A percentile compares a stretch with the other conserved stretches of the same genome.
Conservation (phyloP, 2,797 vertebrate genomes). For the Lepidocolaptes lacrymiger region DNA sequence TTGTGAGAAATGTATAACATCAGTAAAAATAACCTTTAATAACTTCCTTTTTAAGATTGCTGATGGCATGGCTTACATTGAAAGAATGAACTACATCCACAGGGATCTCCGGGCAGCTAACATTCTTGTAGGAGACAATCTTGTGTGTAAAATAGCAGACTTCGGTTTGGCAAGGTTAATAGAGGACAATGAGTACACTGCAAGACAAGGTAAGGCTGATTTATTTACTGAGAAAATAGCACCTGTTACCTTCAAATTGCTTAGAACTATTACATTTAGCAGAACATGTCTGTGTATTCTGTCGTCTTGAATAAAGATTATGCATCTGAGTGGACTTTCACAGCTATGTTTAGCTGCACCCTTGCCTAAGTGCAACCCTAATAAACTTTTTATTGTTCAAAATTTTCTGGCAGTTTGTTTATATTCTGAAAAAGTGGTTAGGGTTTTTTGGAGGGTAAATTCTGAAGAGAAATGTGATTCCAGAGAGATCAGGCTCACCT, state of each 20-base stretch:
- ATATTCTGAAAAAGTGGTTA: not conserved
- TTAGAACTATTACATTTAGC: not conserved
- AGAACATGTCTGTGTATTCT: not conserved
- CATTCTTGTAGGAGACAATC: constrained; percentile 94
- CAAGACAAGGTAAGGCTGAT: constrained; percentile 87
- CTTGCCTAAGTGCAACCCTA: not conserved
- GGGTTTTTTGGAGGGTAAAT: not conserved
- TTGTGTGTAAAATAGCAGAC: constrained; percentile 96
- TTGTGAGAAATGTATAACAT: not conserved
- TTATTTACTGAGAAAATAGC: not conserved
- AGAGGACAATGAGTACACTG: constrained; percentile 97
- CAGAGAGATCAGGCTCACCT: not conserved
- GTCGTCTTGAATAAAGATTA: not conserved
- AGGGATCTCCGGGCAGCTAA: constrained; percentile 95
- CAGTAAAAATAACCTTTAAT: constrained; percentile 19
- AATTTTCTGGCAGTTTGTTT: not conserved
- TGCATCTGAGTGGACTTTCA: not conserved
- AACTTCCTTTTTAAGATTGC: constrained; percentile 84
- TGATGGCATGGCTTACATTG: constrained; percentile 98
- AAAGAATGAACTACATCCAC: constrained; percentile 99
- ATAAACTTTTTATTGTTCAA: not conserved
- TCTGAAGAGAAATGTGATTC: not conserved
- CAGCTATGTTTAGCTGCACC: not conserved
- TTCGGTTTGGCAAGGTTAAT: constrained; percentile 96
- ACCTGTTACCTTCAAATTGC: not conserved